Conservation (phyloP, 2,797 vertebrate genomes). For the Pterois miles region DNA sequence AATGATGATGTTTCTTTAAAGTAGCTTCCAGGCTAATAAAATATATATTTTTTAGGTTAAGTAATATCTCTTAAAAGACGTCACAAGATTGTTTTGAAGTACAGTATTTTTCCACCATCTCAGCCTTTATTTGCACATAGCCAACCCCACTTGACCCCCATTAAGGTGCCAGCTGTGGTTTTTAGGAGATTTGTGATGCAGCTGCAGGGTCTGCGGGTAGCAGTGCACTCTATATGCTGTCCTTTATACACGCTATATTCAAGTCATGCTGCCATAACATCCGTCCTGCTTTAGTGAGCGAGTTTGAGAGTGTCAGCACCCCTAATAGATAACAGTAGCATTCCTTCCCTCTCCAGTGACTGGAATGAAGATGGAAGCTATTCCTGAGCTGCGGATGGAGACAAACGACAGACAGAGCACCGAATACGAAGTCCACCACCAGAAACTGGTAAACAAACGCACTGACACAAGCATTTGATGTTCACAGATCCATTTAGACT, state of each 20-base stretch:
- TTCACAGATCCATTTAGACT: background rate
- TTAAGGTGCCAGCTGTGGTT: background rate
- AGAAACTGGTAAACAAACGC: slow-evolving; percentile 90
- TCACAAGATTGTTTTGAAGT: background rate
- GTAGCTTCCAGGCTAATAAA: background rate
- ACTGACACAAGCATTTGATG: background rate
- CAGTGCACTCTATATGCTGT: background rate
- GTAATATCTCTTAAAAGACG: background rate
- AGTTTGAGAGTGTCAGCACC: slow-evolving; percentile 42
- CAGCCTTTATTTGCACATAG: slow-evolving; percentile 13
- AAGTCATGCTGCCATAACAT: background rate
- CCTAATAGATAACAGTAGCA: slow-evolving; percentile 49
- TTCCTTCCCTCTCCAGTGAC: slow-evolving; percentile 82
- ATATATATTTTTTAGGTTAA: background rate
- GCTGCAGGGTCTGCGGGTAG: background rate
- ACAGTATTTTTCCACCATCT: background rate
- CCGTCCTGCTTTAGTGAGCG: background rate
- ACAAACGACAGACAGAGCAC: slow-evolving; percentile 91
- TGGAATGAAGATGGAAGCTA: slow-evolving; percentile 91
- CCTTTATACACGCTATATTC: background rate
- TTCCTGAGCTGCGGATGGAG: slow-evolving; percentile 93
- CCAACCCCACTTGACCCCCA: slow-evolving; percentile 44
- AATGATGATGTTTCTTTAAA: background rate
- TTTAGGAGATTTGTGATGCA: slow-evolving; percentile 5
- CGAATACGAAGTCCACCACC: slow-evolving; percentile 96